phyloP scores from a whole-genome alignment of 2,888 invertebrate genomes.

The Drosophila villosipedis region DNA sequence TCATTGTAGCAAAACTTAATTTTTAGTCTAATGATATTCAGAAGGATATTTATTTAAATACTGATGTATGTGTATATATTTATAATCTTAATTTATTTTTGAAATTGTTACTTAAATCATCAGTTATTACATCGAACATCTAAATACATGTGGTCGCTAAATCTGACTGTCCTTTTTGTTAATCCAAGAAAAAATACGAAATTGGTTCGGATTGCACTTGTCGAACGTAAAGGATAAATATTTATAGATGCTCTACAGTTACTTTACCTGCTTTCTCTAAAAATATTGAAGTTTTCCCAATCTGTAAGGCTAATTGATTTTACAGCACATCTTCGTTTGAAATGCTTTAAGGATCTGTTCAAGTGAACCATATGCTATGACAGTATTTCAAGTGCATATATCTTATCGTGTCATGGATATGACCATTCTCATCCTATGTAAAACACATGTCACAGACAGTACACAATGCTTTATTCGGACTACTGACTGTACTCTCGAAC shows the following conservation, averaged over 20 bases:
- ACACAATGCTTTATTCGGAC: slow-evolving; percentile 18
- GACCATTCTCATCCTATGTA: slow-evolving; percentile 15
- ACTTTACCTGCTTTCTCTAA: background rate
- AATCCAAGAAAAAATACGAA: background rate
- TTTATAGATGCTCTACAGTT: background rate
- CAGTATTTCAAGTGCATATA: slow-evolving; percentile 36
- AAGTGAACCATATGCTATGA: slow-evolving; percentile 35
- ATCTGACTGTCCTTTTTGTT: background rate
- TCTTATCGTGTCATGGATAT: slow-evolving; percentile 42
- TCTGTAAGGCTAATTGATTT: slow-evolving; percentile 31
- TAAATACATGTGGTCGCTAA: background rate
- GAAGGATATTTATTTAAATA: too few relatives aligned
- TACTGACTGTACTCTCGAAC: background rate
- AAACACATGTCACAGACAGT: slow-evolving; percentile 41
- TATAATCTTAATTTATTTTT: background rate
- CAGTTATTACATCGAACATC: background rate
- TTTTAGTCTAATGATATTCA: too few relatives aligned
- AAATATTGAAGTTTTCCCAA: background rate
- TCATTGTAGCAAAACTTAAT: background rate
- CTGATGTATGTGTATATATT: too few relatives aligned
- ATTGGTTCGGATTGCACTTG: background rate
- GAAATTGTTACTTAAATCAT: background rate
- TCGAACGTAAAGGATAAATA: background rate
- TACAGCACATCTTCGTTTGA: slow-evolving; percentile 21
- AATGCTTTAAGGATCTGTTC: slow-evolving; percentile 13